Conservation (phyloP, 2,113 vertebrate species). For the Apteryx mantelli region DNA sequence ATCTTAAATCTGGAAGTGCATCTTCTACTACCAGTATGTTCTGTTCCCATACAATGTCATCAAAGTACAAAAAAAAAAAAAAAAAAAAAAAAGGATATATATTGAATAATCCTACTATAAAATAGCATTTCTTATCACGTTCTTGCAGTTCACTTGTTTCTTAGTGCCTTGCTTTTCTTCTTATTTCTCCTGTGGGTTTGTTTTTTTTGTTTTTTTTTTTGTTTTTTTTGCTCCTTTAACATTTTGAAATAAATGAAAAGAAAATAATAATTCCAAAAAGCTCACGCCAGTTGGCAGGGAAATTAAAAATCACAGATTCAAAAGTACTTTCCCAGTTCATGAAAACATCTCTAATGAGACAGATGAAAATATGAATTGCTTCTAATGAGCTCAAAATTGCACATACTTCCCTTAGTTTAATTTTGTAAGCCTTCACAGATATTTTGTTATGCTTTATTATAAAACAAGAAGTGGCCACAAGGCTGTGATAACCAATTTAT, state of each 20-base stretch:
- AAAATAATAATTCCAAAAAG: constrained; percentile 65
- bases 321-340: constrained; percentile 77
- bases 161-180: constrained; percentile 18
- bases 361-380: constrained; percentile 83
- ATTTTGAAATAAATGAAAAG: constrained; percentile 68
- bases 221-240: constrained; percentile 22
- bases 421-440: constrained; percentile 80
- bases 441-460: constrained; percentile 82
- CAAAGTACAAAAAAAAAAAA: neutral
- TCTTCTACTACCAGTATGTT: neutral
- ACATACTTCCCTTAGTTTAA: constrained; percentile 78
- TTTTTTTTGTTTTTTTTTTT: neutral
- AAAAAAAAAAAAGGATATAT: neutral
- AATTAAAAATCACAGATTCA: constrained; percentile 70
- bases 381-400: constrained; percentile 81
- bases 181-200: constrained; percentile 19
- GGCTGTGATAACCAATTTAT: constrained; percentile 84
- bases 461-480: constrained; percentile 83
- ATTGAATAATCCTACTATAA: neutral
- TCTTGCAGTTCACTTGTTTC: constrained; percentile 17
- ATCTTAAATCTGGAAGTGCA: neutral
- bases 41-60: neutral
- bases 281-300: constrained; percentile 66
- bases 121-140: constrained; percentile 6
- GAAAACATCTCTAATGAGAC: constrained; percentile 81